Evolutionary conservation across 2,797 vertebrate genomes (phyloP).

Genomic region (Nannoperca obscura): DNA sequence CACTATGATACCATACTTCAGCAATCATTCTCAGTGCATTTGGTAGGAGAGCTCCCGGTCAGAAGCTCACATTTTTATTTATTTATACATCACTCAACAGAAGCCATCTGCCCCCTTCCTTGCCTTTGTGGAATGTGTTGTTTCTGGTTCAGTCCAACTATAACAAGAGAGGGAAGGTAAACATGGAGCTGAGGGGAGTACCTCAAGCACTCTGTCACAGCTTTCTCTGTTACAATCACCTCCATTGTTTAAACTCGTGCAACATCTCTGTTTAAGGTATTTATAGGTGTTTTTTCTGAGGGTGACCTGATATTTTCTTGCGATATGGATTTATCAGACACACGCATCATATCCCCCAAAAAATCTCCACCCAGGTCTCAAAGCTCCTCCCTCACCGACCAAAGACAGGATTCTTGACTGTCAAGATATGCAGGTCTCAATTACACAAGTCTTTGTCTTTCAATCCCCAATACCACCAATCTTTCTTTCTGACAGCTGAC

Average conservation of each 20-base stretch:
- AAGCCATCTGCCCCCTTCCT: conserved; percentile 1
- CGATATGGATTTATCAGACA: conserved; percentile 17
- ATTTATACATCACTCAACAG: conserved; percentile 11
- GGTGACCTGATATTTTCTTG: not conserved
- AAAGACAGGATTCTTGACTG: not conserved
- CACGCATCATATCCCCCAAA: not conserved
- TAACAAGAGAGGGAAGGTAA: conserved; percentile 50
- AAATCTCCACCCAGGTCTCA: not conserved
- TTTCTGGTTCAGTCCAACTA: conserved; percentile 36
- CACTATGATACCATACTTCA: not conserved
- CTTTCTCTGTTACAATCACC: conserved; percentile 25
- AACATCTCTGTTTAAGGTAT: not conserved
- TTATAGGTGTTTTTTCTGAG: conserved; percentile 14
- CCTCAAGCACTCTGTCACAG: conserved; percentile 29
- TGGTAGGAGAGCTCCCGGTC: not conserved
- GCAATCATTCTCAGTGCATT: not conserved
- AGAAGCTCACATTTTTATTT: not conserved
- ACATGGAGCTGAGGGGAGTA: conserved; percentile 16
- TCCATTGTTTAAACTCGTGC: conserved; percentile 65
- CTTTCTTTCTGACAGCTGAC: not conserved
- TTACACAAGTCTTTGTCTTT: not conserved
- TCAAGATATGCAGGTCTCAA: not conserved
- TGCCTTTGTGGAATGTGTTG: conserved; percentile 4
- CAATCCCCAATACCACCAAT: no score
- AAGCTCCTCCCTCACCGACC: not conserved